Percentiles rank a stretch among this genome's conserved stretches.
Conservation (phyloP, 2,888 invertebrate species). For the Dicyrtoma fusca region DNA sequence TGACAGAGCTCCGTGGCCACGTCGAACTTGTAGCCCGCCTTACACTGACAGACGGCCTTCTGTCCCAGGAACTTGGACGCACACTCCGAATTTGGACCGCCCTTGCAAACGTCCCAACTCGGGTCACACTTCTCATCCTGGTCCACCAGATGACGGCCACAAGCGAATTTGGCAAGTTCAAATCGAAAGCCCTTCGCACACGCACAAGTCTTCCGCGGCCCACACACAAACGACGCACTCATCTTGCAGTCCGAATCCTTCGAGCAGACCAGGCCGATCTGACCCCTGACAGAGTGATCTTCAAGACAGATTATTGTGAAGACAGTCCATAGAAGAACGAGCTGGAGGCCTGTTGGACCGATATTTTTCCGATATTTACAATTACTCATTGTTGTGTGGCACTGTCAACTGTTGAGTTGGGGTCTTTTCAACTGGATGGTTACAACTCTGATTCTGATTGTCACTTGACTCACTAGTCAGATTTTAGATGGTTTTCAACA, state of each 20-base stretch:
- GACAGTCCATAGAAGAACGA: no score
- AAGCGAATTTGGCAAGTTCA: constrained; percentile 6
- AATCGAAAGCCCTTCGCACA: constrained; percentile 21
- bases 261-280: constrained; percentile 26
- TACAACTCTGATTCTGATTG: no score
- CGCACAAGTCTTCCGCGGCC: constrained; percentile 21
- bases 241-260: constrained; percentile 35
- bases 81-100: constrained; percentile 26
- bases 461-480: no score
- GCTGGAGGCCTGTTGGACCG: no score
- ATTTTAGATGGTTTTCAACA: no score
- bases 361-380: no score
- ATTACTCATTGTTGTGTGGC: no score
- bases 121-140: constrained; percentile 19
- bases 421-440: no score
- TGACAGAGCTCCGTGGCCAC: constrained; percentile 18
- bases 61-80: constrained; percentile 19
- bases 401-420: no score
- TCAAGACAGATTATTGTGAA: no score
- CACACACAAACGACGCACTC: constrained; percentile 28
- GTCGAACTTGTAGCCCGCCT: neutral
- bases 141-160: constrained; percentile 7
- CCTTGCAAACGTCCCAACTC: constrained; percentile 20
- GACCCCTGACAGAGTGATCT: neutral
- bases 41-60: constrained; percentile 22